A percentile compares a stretch with the other conserved stretches of the same genome.
Evolutionary conservation across 53 echinoderm and acorn worm genomes (phyloP).

Genomic region (Crossaster papposus): DNA sequence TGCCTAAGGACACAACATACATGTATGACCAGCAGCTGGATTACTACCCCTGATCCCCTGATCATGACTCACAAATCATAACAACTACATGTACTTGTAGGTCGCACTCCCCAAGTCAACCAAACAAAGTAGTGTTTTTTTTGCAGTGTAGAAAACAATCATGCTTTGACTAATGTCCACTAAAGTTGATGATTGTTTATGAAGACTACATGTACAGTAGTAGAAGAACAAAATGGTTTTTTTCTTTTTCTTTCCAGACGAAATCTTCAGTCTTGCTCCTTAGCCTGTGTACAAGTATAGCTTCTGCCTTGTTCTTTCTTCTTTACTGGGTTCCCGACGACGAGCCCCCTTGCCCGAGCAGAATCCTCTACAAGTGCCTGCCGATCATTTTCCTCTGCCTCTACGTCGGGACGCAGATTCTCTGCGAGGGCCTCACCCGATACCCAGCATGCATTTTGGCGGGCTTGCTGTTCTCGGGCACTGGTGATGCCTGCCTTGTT

Average conservation of each 20-base stretch:
- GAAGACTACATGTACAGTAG: too few species aligned
- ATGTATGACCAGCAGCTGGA: too few species aligned
- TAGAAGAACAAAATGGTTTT: too few species aligned
- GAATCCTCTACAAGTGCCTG: conserved; percentile 44
- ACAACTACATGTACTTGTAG: too few species aligned
- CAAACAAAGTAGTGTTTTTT: too few species aligned
- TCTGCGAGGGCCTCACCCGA: background rate
- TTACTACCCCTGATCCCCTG: too few species aligned
- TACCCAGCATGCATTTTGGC: conserved; percentile 35
- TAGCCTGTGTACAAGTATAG: background rate
- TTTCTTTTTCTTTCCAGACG: background rate
- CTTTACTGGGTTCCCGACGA: conserved; percentile 22
- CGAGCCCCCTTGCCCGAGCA: background rate
- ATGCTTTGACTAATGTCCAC: too few species aligned
- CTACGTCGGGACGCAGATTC: conserved; percentile 19
- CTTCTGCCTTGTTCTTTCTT: conserved; percentile 29
- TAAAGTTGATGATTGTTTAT: too few species aligned
- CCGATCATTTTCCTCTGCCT: conserved; percentile 51
- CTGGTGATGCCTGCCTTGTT: conserved; percentile 52
- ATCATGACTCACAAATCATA: too few species aligned
- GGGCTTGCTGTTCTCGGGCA: conserved; percentile 47
- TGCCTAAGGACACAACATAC: too few species aligned
- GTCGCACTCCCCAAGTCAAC: too few species aligned
- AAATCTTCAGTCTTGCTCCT: conserved; percentile 24
- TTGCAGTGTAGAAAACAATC: too few species aligned